Evolutionary conservation across 2,113 vertebrate species (phyloP).

Genomic region (Chaetodon auriga): DNA sequence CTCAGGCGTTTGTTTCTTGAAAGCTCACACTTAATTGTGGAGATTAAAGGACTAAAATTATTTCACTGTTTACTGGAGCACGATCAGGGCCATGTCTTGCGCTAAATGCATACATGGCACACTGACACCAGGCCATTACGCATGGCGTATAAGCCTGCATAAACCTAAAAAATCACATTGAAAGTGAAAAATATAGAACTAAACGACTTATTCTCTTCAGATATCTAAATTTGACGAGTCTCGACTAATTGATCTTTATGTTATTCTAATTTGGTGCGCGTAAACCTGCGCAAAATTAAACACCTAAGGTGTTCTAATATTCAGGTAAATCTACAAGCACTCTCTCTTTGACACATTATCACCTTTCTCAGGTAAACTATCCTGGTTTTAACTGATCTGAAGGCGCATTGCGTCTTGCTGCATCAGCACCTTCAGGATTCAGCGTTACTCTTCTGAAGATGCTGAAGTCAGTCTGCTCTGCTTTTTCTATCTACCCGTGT

Average conservation of each 20-base stretch:
- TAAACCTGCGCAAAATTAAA: background rate
- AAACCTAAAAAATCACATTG: background rate
- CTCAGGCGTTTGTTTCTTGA: background rate
- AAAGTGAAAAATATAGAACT: background rate
- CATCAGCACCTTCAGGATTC: conserved; percentile 28
- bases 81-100: background rate
- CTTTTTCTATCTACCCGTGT: background rate
- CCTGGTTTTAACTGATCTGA: background rate
- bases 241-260: background rate
- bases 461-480: background rate
- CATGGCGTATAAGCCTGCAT: background rate
- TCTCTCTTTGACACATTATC: background rate
- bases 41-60: background rate
- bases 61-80: conserved; percentile 12
- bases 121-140: conserved; percentile 25
- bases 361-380: background rate
- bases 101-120: conserved; percentile 27
- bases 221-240: background rate
- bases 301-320: background rate
- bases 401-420: background rate
- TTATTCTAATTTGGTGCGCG: background rate
- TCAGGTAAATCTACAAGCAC: background rate
- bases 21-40: background rate
- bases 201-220: background rate
- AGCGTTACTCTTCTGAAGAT: background rate